Conservation (phyloP, 1,140 invertebrate species). For the Drosophila malerkotliana region DNA sequence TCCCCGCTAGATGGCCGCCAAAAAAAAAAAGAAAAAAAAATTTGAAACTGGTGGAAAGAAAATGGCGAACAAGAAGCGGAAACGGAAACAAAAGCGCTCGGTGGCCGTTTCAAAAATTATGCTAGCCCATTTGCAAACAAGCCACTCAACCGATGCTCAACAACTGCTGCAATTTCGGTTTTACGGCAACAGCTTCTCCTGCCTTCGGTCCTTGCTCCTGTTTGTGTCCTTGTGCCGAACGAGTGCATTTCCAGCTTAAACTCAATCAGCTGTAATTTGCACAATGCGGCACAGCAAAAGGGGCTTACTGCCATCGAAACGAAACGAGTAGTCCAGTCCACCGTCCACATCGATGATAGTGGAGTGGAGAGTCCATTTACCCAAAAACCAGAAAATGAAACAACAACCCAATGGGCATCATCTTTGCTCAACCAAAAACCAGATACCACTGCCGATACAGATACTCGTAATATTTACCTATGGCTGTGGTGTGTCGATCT, state of each 20-base stretch:
- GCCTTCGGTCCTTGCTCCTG: conserved; percentile 5
- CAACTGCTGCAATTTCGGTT: conserved; percentile 51
- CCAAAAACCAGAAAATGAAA: conserved; percentile 10
- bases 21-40: background rate
- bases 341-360: background rate
- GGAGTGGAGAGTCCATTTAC: conserved; percentile 15
- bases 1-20: background rate
- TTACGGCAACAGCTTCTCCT: conserved; percentile 20
- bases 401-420: conserved; percentile 27
- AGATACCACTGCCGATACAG: conserved; percentile 9
- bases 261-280: conserved; percentile 74
- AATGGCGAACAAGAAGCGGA: conserved; percentile 14
- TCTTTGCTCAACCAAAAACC: conserved; percentile 27
- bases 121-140: conserved; percentile 77
- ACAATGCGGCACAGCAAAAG: conserved; percentile 54
- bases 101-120: conserved; percentile 59
- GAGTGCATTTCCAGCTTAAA: conserved; percentile 56
- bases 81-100: conserved; percentile 38
- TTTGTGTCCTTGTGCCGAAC: conserved; percentile 20
- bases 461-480: conserved; percentile 4
- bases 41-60: conserved; percentile 6
- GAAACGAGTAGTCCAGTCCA: conserved; percentile 25
- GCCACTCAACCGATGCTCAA: conserved; percentile 56
- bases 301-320: conserved; percentile 48
- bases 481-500: background rate